These are phyloP conservation scores for Callopanchax toddi DNA, from an alignment of 2,113 vertebrate species.

Conservation along the genomic window DNA sequence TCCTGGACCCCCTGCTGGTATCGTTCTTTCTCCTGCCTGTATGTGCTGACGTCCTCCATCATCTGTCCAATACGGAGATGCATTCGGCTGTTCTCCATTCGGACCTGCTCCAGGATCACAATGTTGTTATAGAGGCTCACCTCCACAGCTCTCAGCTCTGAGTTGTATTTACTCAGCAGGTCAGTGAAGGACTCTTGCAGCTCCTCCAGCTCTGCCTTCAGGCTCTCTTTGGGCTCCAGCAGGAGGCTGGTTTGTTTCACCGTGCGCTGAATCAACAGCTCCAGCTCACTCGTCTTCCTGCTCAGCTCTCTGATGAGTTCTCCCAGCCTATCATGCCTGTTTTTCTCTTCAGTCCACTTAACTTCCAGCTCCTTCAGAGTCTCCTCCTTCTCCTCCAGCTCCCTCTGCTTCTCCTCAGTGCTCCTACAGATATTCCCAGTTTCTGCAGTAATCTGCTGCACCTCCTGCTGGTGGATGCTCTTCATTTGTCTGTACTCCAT, in stretches of 20 bases:
- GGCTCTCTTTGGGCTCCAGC: slow-evolving; percentile 51
- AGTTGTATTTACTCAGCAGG: slow-evolving; percentile 25
- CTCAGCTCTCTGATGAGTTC: slow-evolving; percentile 19
- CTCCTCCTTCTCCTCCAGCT: slow-evolving; percentile 48
- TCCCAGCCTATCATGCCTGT: slow-evolving; percentile 31
- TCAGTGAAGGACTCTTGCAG: slow-evolving; percentile 15
- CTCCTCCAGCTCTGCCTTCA: slow-evolving; percentile 44
- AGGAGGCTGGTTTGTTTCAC: slow-evolving; percentile 31
- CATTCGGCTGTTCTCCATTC: slow-evolving; percentile 70
- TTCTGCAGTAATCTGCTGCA: slow-evolving; percentile 24
- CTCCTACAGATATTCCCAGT: slow-evolving; percentile 11
- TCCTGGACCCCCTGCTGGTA: slow-evolving; percentile 8
- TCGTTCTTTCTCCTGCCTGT: slow-evolving; percentile 2
- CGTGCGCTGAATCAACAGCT: slow-evolving; percentile 31
- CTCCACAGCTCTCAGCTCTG: slow-evolving; percentile 60
- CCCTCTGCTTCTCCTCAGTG: slow-evolving; percentile 47
- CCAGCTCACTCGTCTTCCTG: slow-evolving; percentile 26
- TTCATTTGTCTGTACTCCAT: slow-evolving; percentile 30
- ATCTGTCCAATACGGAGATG: slow-evolving; percentile 41
- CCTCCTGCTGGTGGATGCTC: not conserved
- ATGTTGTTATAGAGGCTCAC: slow-evolving; percentile 49
- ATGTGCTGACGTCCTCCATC: slow-evolving; percentile 6
- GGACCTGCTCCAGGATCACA: slow-evolving; percentile 59
- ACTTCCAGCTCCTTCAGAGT: slow-evolving; percentile 54
- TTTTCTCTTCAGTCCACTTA: slow-evolving; percentile 27